Conservation (phyloP, 2,797 vertebrate species). For the Pseudochirops corinnae region DNA sequence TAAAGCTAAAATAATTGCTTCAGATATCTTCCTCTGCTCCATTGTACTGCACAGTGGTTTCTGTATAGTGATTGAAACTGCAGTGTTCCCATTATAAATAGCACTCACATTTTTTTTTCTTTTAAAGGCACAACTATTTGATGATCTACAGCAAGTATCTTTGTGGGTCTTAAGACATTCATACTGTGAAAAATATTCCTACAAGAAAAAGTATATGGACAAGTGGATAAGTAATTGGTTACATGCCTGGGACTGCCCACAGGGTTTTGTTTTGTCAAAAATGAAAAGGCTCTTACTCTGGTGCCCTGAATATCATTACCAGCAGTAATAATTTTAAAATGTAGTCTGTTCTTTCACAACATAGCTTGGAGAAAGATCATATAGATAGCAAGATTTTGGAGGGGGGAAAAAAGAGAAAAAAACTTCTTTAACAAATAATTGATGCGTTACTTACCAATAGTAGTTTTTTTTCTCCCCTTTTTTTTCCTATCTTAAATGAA, state of each 20-base stretch:
- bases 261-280: slow-evolving; percentile 77
- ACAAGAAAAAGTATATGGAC: slow-evolving; percentile 73
- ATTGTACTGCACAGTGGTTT: slow-evolving; percentile 64
- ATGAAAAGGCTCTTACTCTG: slow-evolving; percentile 64
- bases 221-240: slow-evolving; percentile 76
- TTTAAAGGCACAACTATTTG: slow-evolving; percentile 59
- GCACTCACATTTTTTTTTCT: slow-evolving; percentile 4
- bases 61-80: slow-evolving; percentile 42
- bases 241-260: slow-evolving; percentile 71
- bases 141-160: slow-evolving; percentile 66
- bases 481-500: slow-evolving; percentile 45
- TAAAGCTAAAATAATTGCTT: slow-evolving; percentile 72
- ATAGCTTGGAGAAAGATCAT: slow-evolving; percentile 42
- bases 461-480: not conserved
- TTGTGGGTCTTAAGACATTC: slow-evolving; percentile 69
- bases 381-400: slow-evolving; percentile 38
- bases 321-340: slow-evolving; percentile 62
- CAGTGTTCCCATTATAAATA: slow-evolving; percentile 60
- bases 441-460: slow-evolving; percentile 20
- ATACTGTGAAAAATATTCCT: slow-evolving; percentile 79
- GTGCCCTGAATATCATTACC: slow-evolving; percentile 73
- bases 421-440: not conserved
- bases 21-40: slow-evolving; percentile 39
- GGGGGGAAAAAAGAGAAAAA: not conserved
- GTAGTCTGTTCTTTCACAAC: slow-evolving; percentile 49